Base-by-base conservation (phyloP, 2,113 vertebrate species). In the Xenus cinereus region DNA sequence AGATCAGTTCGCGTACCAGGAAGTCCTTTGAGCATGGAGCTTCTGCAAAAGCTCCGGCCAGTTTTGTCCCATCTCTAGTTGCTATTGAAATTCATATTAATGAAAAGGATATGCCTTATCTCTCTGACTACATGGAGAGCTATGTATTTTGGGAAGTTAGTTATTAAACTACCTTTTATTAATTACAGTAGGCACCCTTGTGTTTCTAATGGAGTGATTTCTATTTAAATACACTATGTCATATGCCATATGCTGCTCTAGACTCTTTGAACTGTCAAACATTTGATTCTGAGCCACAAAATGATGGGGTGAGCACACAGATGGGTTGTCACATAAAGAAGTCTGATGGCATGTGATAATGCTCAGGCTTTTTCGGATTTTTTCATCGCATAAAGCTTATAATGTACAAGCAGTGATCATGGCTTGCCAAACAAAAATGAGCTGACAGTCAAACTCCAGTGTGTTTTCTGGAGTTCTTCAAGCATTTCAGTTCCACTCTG, bases 161-260 rank as follows among this genome's bases (percentile, higher is more conserved):
- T 86, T 94, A 87, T 89, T 94, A 69, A 92, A 46, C 60, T 82
- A 85, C 50, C 19, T 85, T 91, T 95, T 89, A 92, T 95, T 92
- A 97, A 95, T 92, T 91, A 53, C 74, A 90, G 57, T 48, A 79
- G 72, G 74, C 59, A 79, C 15, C 41, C 57, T 87, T 89, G 71
- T 95, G 86, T 95, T 95, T 95, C 89, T 95, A 94, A 95, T 93
- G 22, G 71, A 94, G 66, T 60, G 53, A 83, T 95, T 97, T 94
- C 80, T 97, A 92, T 97, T 97, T 95, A 93, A 97, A 96, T 93
- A 97, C 86, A 93, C 62, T 84, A 54, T 95, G 94, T 88, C 93
- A 85, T 84, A 14, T 89, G 91, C 94, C 97, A 91, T 97, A 95
- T 96, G 97, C 91, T 91, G 91, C 87, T 96, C 54, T 94, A 95